Percentiles rank a stretch among this genome's conserved stretches.
These are phyloP conservation scores for Heliocidaris tuberculata DNA, from an alignment of 35 echinoderm and acorn worm genomes.

Conservation along the genomic window DNA sequence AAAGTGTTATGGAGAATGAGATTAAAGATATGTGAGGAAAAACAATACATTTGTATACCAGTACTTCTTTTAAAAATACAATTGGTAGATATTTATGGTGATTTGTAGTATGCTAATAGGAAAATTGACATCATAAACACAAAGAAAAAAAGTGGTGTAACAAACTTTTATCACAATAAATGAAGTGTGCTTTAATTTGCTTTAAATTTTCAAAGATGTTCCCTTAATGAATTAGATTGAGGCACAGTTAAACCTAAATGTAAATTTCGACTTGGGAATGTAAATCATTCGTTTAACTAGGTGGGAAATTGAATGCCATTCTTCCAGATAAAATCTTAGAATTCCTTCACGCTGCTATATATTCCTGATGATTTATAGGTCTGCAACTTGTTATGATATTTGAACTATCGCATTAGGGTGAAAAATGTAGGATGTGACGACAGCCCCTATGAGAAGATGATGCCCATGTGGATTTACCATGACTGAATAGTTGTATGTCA, in stretches of 20 bases:
- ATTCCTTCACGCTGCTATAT: background rate
- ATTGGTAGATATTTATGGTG: too few relatives aligned
- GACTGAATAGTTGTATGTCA: background rate
- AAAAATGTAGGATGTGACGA: background rate
- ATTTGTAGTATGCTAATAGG: too few relatives aligned
- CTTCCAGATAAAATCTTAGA: background rate
- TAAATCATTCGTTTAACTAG: too few relatives aligned
- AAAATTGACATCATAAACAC: too few relatives aligned
- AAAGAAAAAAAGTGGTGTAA: too few relatives aligned
- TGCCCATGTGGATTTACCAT: background rate
- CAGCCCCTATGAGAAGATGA: background rate
- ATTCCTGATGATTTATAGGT: background rate
- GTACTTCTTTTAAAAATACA: too few relatives aligned
- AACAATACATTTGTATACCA: too few relatives aligned
- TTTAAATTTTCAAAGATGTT: background rate
- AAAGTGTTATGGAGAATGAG: too few relatives aligned
- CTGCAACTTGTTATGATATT: background rate
- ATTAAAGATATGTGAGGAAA: too few relatives aligned
- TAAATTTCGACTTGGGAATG: too few relatives aligned
- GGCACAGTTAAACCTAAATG: too few relatives aligned
- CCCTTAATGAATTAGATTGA: background rate
- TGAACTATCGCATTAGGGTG: background rate
- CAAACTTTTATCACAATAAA: too few relatives aligned
- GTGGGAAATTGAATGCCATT: background rate
- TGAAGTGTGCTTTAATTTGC: background rate